These are phyloP conservation scores for Zootoca vivipara DNA, from an alignment of 2,113 vertebrate genomes.

Conservation along the genomic window DNA sequence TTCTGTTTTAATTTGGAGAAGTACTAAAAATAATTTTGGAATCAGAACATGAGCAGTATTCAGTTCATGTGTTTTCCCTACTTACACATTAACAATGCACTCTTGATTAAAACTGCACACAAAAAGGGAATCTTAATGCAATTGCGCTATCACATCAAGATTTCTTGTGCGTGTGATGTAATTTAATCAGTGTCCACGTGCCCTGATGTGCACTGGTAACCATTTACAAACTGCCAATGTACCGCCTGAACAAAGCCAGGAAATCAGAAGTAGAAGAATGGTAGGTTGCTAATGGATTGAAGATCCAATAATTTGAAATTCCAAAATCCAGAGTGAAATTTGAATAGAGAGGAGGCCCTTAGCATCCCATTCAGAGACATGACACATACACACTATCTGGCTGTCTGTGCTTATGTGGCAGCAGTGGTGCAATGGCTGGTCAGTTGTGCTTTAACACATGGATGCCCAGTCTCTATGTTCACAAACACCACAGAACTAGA, in stretches of 20 bases:
- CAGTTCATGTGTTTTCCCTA: neutral
- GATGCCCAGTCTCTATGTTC: neutral
- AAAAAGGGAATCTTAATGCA: neutral
- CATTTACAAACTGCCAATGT: neutral
- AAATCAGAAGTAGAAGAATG: neutral
- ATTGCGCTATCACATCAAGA: neutral
- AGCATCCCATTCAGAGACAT: neutral
- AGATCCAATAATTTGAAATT: neutral
- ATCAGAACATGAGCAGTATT: neutral
- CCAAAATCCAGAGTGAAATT: neutral
- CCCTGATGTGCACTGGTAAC: neutral
- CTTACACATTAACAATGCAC: neutral
- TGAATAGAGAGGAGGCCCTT: neutral
- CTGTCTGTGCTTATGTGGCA: neutral
- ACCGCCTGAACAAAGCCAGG: neutral
- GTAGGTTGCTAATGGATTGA: neutral
- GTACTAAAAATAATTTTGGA: neutral
- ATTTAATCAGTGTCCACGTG: neutral
- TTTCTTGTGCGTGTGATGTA: neutral
- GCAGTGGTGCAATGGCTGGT: neutral
- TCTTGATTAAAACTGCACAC: neutral
- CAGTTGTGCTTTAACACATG: neutral
- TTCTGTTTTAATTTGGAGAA: neutral
- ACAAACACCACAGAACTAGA: too few relatives aligned
- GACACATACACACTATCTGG: neutral